Base-by-base conservation (phyloP, 2,888 invertebrate species). In the Labia minor region DNA sequence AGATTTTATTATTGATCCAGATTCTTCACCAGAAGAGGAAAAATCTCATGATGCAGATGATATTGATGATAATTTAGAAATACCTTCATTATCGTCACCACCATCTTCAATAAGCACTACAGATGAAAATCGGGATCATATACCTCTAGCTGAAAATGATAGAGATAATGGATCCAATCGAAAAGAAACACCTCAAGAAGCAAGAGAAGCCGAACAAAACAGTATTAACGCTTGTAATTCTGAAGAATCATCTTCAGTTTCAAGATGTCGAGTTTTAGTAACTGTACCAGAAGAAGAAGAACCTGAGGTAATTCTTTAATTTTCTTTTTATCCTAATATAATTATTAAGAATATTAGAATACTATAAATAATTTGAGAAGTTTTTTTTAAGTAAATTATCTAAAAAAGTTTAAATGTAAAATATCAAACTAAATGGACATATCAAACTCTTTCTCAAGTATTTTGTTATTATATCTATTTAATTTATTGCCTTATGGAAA, bases 1-100 rank as follows among this genome's bases (percentile, higher is more conserved):
- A n/a, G 49, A 49, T 3, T 49, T n/a, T 49, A 49, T 49, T n/a
- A 49, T 49, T 49, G 49, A 49, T 49, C 49, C 49, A 49, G 49
- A 49, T 49, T 49, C 49, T 8, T 49, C 49, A 14, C 49, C 49
- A 8, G 49, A 49, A 16, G 49, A 49, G 16, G 49, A 49, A 49
- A 49, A 49, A 49, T 49, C 49, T 49, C 49, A 49, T 16, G 49
- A 49, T n/a, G 16, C 14, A n/a, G 49, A 49, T 49, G 49, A 49
- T 49, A 4, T 49, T 49, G 49, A 49, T 49, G 49, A 49, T 14
- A 49, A 49, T 49, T n/a, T 49, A 49, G 49, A 49, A 49, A n/a
- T 49, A 49, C 49, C 49, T 49, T 49, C 49, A 16, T 16, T 49
- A 14, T 49, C 49, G 2, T 49, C 49, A 49, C 49, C 49, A 10